Percentiles rank a stretch among this genome's conserved stretches.
phyloP scores from a whole-genome alignment of 2,888 invertebrate genomes.

The Papilio protenor region DNA sequence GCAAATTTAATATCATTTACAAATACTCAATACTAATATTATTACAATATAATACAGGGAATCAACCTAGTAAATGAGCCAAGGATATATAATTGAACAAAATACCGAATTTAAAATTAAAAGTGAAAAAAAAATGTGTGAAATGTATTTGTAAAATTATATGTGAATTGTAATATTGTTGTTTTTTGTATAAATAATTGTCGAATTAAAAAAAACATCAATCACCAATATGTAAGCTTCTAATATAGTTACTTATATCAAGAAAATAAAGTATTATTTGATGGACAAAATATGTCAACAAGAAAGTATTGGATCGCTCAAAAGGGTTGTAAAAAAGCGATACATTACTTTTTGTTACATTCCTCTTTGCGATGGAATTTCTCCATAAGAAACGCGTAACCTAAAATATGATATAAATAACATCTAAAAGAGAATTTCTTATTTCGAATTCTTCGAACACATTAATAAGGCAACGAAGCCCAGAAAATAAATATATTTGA shows the following conservation, averaged over 20 bases:
- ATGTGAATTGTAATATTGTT: too few relatives aligned
- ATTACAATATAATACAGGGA: too few relatives aligned
- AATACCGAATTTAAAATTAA: too few relatives aligned
- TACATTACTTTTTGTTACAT: conserved; percentile 27
- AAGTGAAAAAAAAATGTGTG: too few relatives aligned
- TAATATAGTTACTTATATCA: not conserved
- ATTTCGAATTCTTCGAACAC: not conserved
- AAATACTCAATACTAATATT: not conserved
- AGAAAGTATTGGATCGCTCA: conserved; percentile 28
- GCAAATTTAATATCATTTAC: too few relatives aligned
- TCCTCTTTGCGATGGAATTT: conserved; percentile 20
- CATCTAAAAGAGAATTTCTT: conserved; percentile 8
- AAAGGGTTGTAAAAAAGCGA: conserved; percentile 35
- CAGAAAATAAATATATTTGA: not conserved
- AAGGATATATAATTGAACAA: too few relatives aligned
- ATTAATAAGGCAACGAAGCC: not conserved
- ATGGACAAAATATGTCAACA: conserved; percentile 28
- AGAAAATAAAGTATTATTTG: conserved; percentile 18
- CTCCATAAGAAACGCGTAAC: conserved; percentile 1
- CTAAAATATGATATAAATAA: conserved; percentile 7
- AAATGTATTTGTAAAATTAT: too few relatives aligned
- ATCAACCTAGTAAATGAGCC: too few relatives aligned
- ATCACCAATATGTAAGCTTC: not conserved
- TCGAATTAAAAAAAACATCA: not conserved
- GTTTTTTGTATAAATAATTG: too few relatives aligned